These are phyloP conservation scores for Neoarius graeffei DNA, from an alignment of 2,113 vertebrate species.

Conservation along the genomic window DNA sequence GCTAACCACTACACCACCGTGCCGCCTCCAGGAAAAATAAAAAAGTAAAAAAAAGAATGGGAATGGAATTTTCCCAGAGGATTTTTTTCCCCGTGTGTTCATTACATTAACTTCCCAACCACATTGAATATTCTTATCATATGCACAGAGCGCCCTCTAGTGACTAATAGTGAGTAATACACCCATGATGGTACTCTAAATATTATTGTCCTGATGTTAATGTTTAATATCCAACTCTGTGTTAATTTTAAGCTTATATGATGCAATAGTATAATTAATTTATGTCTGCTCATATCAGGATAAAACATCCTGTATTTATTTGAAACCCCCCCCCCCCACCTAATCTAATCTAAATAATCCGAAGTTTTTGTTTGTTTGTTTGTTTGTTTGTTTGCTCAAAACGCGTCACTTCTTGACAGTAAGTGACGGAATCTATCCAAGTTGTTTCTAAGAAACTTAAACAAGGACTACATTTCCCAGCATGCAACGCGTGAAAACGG, in stretches of 20 bases:
- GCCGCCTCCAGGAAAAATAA: too few species aligned
- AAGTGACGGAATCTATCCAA: slow-evolving; percentile 13
- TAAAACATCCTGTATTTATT: background rate
- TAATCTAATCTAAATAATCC: too few species aligned
- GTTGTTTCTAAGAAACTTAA: background rate
- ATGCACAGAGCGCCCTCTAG: slow-evolving; percentile 1
- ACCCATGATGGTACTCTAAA: too few species aligned
- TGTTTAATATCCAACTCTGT: background rate
- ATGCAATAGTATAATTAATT: background rate
- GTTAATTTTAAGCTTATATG: background rate
- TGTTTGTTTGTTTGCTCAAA: background rate
- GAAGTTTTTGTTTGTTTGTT: too few species aligned
- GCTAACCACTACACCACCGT: too few species aligned
- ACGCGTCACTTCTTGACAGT: background rate
- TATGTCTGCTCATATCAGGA: background rate
- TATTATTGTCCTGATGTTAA: background rate
- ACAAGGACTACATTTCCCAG: slow-evolving; percentile 54
- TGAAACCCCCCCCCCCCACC: background rate
- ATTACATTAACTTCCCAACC: background rate
- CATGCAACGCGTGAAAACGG: slow-evolving; percentile 2
- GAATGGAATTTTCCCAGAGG: background rate
- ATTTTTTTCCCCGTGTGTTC: background rate
- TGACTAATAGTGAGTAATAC: background rate
- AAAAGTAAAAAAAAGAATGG: background rate
- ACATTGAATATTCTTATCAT: background rate